Base-by-base conservation (phyloP, 2,888 invertebrate genomes). In the Prosapia bicincta region DNA sequence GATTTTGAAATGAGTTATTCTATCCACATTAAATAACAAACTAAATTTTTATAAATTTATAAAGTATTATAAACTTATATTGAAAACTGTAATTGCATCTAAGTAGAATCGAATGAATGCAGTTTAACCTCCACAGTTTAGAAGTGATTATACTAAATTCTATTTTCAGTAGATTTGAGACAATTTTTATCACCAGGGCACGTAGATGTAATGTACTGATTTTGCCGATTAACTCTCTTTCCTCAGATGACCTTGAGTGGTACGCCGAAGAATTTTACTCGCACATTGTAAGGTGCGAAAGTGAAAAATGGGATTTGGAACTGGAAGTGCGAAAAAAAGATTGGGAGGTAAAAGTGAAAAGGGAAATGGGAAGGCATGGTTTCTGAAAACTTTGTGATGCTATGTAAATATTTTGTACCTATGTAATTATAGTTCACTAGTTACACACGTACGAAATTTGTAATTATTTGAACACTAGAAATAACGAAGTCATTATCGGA, bases 301-400 rank as follows among this genome's bases (percentile, higher is more conserved):
- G 96, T 90, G 96, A 97, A 90, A 98, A 98, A 92, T 99, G 98
- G 94, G 99, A 99, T 94, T 96, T 98, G 95, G 98, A 99, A 93
- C 94, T 95, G 90, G 96, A 97, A 92, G 97, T 98, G 90, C 94
- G 97, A 90, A 97, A 96, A 91, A 97, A 97, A 92, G 98, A 98
- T 90, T 97, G 94, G 91, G 98, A 98, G 96, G 98, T 98, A 93
- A 81, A 81, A 79, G n/a, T n/a, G n/a, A n/a, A 71, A 67, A 30
- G 54, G 54, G 54, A 54, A 2, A 20, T 10, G 54, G 54, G 54
- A 54, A 54, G 54, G 54, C 54, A 54, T 54, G 54, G 6, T 38
- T 13, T 38, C 38, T 38, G 38, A 15, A 38, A 20, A n/a, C n/a
- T 54, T 30, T 54, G 54, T 54, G 7, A 10, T 54, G 54, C 20